phyloP scores from a whole-genome alignment of 1,140 invertebrate species.

The Pentalonia nigronervosa region DNA sequence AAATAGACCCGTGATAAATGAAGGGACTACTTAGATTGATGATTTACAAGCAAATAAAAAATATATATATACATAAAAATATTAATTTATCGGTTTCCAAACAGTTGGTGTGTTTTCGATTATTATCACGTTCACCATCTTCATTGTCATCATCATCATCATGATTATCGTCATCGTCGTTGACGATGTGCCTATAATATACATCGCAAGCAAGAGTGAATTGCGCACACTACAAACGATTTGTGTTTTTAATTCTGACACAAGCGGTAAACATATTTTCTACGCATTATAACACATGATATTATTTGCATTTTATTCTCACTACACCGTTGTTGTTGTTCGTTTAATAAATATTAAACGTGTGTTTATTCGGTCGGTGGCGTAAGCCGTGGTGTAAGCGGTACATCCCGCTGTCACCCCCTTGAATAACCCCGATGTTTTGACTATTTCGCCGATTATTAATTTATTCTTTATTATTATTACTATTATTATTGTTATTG shows the following conservation, averaged over 20 bases:
- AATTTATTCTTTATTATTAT: neutral
- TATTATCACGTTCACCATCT: neutral
- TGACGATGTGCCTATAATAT: too few species aligned
- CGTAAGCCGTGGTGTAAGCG: neutral
- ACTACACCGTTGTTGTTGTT: neutral
- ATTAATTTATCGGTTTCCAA: neutral
- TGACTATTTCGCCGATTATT: slow-evolving; percentile 8
- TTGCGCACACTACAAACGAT: neutral
- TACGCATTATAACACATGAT: neutral
- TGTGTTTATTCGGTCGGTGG: neutral
- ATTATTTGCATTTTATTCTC: neutral
- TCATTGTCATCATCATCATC: neutral
- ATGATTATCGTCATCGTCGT: neutral
- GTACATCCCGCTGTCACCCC: neutral
- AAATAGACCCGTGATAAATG: neutral
- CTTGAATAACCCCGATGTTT: neutral
- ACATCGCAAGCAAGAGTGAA: neutral
- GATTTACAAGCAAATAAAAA: neutral
- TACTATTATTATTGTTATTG: neutral
- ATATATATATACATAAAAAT: neutral
- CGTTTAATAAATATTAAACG: slow-evolving; percentile 38
- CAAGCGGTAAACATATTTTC: neutral
- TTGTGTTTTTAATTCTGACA: neutral
- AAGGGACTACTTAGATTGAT: neutral
- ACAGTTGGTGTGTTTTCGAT: neutral